Evolutionary conservation across 2,113 vertebrate genomes (phyloP).

Genomic region (Varanus salvator): DNA sequence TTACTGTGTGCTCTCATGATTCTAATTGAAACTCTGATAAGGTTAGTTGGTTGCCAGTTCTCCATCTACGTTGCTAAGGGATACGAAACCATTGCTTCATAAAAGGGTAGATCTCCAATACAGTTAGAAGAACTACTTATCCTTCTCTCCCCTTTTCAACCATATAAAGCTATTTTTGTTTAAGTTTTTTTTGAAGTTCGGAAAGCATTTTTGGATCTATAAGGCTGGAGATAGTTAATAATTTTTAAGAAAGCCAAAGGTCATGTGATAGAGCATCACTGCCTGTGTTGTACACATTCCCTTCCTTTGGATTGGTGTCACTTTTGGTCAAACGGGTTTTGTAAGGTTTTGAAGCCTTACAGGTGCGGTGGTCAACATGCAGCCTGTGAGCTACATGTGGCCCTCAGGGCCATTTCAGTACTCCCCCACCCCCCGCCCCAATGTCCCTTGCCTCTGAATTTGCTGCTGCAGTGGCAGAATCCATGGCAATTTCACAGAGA

Average conservation of each 20-base stretch:
- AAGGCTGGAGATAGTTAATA: not conserved
- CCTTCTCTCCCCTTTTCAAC: not conserved
- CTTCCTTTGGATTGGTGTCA: not conserved
- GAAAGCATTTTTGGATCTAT: not conserved
- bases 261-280: not conserved
- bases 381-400: too few species aligned
- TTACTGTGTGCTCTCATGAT: constrained; percentile 14
- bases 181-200: not conserved
- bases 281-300: not conserved
- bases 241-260: not conserved
- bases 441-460: too few species aligned
- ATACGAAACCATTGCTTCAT: constrained; percentile 9
- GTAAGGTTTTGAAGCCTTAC: not conserved
- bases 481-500: too few species aligned
- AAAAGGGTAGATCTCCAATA: constrained; percentile 7
- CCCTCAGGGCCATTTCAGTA: too few species aligned
- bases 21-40: constrained; percentile 42
- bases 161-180: not conserved
- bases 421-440: too few species aligned
- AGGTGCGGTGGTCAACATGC: not conserved
- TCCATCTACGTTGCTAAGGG: constrained; percentile 31
- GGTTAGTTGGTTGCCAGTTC: constrained; percentile 31
- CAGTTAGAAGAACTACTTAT: constrained; percentile 8
- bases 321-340: not conserved
- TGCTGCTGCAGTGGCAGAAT: too few species aligned